Conservation (phyloP, 92 coral and sea anemone genomes). For the Ricordea florida region DNA sequence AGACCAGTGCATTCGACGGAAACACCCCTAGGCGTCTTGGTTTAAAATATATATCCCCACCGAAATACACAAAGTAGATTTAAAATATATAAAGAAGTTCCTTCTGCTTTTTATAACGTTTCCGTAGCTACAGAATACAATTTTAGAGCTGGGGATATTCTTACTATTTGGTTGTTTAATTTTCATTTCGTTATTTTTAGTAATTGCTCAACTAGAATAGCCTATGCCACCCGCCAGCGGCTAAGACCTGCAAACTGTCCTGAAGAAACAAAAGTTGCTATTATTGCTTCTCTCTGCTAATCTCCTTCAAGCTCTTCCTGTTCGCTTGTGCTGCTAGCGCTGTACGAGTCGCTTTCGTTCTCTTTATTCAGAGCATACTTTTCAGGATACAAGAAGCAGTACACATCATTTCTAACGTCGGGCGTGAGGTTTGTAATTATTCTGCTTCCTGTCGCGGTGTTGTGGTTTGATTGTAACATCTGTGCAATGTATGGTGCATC, state of each 20-base stretch:
- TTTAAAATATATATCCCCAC: too few relatives aligned
- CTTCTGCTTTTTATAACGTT: too few relatives aligned
- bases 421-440: conserved; percentile 20
- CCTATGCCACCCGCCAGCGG: background rate
- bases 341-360: conserved; percentile 18
- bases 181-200: too few relatives aligned
- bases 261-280: background rate
- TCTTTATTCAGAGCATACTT: background rate
- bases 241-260: background rate
- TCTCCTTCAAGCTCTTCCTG: conserved; percentile 7
- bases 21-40: too few relatives aligned
- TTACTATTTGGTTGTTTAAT: too few relatives aligned
- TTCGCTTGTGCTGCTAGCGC: conserved; percentile 27
- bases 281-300: conserved; percentile 1
- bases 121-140: too few relatives aligned
- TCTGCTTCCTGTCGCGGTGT: conserved; percentile 10
- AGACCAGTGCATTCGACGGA: too few relatives aligned
- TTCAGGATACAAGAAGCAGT: conserved; percentile 10
- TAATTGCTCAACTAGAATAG: background rate
- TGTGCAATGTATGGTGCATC: conserved; percentile 36
- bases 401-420: conserved; percentile 14
- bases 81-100: too few relatives aligned
- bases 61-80: too few relatives aligned
- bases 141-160: too few relatives aligned
- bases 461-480: background rate